phyloP scores from a whole-genome alignment of 2,888 invertebrate genomes.

The Acleris sparsana region DNA sequence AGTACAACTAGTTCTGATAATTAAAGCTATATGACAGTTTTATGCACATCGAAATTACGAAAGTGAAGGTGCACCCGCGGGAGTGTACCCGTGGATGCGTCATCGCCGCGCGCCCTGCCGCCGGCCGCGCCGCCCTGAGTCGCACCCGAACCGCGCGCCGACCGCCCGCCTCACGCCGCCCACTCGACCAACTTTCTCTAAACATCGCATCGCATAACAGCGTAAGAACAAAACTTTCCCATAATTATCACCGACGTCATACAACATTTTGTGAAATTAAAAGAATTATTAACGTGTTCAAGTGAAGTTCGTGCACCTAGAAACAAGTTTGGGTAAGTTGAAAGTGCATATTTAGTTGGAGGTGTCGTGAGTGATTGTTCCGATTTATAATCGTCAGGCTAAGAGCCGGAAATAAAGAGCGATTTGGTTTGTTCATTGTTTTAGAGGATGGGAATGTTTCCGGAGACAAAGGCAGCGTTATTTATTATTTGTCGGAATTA shows the following conservation, averaged over 20 bases:
- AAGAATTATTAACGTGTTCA: not conserved
- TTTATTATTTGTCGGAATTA: too few relatives aligned
- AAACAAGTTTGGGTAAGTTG: slow-evolving; percentile 20
- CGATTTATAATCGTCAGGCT: slow-evolving; percentile 10
- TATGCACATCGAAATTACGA: not conserved
- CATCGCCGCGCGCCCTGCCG: slow-evolving; percentile 38
- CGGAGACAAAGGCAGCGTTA: not conserved
- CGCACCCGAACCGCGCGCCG: slow-evolving; percentile 42
- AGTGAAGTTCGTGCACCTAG: slow-evolving; percentile 6
- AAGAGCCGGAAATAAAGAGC: not conserved
- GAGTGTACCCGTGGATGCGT: slow-evolving; percentile 34
- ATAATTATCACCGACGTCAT: not conserved
- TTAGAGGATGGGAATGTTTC: not conserved
- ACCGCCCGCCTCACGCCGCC: slow-evolving; percentile 45
- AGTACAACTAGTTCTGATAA: too few relatives aligned
- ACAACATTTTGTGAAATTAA: not conserved
- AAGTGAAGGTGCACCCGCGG: slow-evolving; percentile 1
- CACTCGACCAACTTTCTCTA: slow-evolving; percentile 15
- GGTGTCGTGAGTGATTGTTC: not conserved
- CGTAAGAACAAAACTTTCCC: slow-evolving; percentile 2
- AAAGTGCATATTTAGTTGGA: not conserved
- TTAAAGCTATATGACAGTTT: not conserved
- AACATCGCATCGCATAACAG: too few relatives aligned
- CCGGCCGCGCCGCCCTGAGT: slow-evolving; percentile 13
- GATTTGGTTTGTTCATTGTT: not conserved